These are phyloP conservation scores for Lasioglossum albipes DNA, from an alignment of 1,140 invertebrate genomes.

Conservation along the genomic window DNA sequence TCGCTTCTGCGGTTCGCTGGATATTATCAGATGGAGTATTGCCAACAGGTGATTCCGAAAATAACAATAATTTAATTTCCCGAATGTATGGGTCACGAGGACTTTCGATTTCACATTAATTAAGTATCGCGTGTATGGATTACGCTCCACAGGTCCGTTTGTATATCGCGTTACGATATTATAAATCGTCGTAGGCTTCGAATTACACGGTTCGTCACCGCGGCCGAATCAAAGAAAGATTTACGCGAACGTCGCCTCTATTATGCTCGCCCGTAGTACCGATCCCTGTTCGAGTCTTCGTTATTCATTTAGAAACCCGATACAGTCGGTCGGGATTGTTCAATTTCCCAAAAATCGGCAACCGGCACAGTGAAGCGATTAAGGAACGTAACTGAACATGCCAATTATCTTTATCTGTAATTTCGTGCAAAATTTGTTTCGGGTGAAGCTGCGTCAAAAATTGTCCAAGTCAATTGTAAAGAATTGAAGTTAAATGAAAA, in stretches of 20 bases:
- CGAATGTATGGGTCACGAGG: conserved; percentile 60
- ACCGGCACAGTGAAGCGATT: not conserved
- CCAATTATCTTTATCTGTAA: too few relatives aligned
- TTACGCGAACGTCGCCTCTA: not conserved
- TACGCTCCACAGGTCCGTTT: conserved; percentile 23
- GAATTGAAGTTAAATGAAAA: too few relatives aligned
- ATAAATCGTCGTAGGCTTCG: not conserved
- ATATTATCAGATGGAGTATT: conserved; percentile 65
- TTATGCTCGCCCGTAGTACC: not conserved
- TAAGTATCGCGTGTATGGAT: conserved; percentile 56
- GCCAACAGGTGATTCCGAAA: conserved; percentile 66
- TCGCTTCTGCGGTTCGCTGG: conserved; percentile 58
- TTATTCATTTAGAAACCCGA: conserved; percentile 5
- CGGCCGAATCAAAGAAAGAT: not conserved
- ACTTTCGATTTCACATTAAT: conserved; percentile 59
- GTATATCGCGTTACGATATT: not conserved
- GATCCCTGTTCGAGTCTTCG: not conserved
- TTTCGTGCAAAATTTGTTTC: too few relatives aligned
- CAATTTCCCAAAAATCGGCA: not conserved
- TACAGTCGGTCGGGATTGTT: not conserved
- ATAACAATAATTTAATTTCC: conserved; percentile 66
- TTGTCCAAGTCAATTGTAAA: too few relatives aligned
- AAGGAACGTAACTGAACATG: not conserved
- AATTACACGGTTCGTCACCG: not conserved
- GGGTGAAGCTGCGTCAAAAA: too few relatives aligned